phyloP scores from a whole-genome alignment of 2,113 vertebrate species.

The Morphnarchus princeps region DNA sequence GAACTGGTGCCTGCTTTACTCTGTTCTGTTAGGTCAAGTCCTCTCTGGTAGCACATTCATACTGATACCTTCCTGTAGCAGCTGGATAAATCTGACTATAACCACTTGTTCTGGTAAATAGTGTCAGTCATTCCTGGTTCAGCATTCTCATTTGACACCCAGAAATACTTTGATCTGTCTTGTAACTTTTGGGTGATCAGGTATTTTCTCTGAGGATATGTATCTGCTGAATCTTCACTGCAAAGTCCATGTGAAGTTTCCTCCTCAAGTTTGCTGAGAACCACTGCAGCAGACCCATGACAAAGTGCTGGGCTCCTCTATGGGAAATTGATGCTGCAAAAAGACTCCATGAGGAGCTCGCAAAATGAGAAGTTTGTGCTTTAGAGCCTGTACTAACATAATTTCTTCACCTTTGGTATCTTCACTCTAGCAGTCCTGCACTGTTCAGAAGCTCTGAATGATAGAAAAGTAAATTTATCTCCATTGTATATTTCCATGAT shows the following conservation, averaged over 20 bases:
- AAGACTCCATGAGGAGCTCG: background rate
- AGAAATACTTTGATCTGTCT: background rate
- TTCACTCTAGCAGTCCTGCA: background rate
- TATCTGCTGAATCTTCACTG: background rate
- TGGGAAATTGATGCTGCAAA: background rate
- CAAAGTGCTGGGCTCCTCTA: background rate
- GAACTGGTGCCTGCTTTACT: background rate
- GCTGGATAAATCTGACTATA: background rate
- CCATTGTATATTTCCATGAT: background rate
- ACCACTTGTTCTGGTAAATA: background rate
- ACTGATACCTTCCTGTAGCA: background rate
- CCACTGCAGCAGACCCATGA: background rate
- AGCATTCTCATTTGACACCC: background rate
- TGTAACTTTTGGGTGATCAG: background rate
- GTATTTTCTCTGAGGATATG: background rate
- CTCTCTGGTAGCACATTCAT: background rate
- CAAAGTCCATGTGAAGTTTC: background rate
- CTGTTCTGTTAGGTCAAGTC: background rate
- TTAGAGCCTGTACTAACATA: background rate
- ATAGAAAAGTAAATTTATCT: background rate
- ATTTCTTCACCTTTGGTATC: background rate
- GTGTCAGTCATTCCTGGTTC: background rate
- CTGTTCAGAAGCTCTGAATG: background rate
- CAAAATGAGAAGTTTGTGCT: background rate
- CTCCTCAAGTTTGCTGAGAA: background rate